phyloP scores from a whole-genome alignment of 2,113 vertebrate species.

The Cryptotis parvus region DNA sequence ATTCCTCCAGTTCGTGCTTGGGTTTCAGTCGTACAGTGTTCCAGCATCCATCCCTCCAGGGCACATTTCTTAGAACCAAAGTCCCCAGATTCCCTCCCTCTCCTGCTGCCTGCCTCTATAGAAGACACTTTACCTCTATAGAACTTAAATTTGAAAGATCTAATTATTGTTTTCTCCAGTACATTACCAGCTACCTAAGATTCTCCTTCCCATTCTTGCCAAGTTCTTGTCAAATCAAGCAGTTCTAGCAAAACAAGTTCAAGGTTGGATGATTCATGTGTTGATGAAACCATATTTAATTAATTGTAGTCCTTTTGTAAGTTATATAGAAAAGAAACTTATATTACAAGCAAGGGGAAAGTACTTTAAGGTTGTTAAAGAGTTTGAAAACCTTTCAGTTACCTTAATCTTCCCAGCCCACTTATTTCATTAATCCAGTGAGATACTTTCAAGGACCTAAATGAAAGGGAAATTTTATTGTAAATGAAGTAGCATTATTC shows the following conservation, averaged over 20 bases:
- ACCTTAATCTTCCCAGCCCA: not conserved
- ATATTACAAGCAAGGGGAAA: not conserved
- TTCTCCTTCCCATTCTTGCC: not conserved
- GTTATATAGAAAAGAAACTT: slow-evolving; percentile 34
- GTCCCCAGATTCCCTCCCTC: too few species aligned
- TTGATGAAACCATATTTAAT: slow-evolving; percentile 34
- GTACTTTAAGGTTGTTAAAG: not conserved
- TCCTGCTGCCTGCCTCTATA: too few species aligned
- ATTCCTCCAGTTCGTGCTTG: too few species aligned
- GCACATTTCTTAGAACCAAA: too few species aligned
- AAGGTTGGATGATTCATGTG: not conserved
- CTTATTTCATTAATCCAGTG: not conserved
- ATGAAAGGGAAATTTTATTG: slow-evolving; percentile 26
- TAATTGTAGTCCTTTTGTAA: slow-evolving; percentile 5
- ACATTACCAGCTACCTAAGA: not conserved
- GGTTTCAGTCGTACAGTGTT: too few species aligned
- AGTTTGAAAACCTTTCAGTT: slow-evolving; percentile 2
- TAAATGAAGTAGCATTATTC: not conserved
- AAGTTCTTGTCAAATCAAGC: slow-evolving; percentile 46
- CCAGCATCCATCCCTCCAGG: too few species aligned
- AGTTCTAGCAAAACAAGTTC: slow-evolving; percentile 41
- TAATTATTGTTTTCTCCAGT: slow-evolving; percentile 26
- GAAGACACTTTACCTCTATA: too few species aligned
- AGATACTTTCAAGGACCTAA: slow-evolving; percentile 40
- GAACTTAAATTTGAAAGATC: slow-evolving; percentile 52